phyloP scores from a whole-genome alignment of 2,113 vertebrate genomes.

The Nesospiza acunhae region DNA sequence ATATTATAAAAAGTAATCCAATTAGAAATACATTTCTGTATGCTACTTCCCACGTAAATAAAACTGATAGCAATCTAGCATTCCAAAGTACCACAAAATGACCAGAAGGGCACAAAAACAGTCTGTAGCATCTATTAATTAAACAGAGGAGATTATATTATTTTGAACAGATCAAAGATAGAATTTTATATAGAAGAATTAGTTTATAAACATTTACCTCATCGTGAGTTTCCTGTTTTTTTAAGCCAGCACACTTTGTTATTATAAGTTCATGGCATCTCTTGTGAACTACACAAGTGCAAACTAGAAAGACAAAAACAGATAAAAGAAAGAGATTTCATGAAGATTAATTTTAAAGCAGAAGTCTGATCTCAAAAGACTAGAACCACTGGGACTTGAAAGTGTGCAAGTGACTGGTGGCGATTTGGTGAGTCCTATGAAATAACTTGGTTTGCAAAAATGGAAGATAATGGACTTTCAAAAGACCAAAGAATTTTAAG shows the following conservation, averaged over 20 bases:
- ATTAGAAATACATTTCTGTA: background rate
- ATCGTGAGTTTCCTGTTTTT: constrained; percentile 94
- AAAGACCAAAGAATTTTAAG: background rate
- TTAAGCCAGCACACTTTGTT: constrained; percentile 96
- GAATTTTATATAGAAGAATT: background rate
- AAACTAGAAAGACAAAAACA: constrained; percentile 82
- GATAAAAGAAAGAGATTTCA: background rate
- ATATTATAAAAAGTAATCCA: background rate
- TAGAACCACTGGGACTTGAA: background rate
- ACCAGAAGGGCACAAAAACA: background rate
- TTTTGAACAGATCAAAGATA: constrained; percentile 16
- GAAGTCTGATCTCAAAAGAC: background rate
- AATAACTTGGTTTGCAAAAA: background rate
- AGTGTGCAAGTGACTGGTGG: background rate
- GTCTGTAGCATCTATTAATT: background rate
- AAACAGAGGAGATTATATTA: background rate
- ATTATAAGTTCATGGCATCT: constrained; percentile 98
- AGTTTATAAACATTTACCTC: constrained; percentile 82
- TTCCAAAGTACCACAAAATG: background rate
- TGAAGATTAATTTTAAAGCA: background rate
- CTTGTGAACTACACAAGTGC: constrained; percentile 98
- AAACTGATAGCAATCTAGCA: background rate
- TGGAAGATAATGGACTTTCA: background rate
- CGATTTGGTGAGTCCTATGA: background rate
- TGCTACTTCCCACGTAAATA: background rate